phyloP scores from a whole-genome alignment of 2,113 vertebrate species.

The Falcunculus frontatus region DNA sequence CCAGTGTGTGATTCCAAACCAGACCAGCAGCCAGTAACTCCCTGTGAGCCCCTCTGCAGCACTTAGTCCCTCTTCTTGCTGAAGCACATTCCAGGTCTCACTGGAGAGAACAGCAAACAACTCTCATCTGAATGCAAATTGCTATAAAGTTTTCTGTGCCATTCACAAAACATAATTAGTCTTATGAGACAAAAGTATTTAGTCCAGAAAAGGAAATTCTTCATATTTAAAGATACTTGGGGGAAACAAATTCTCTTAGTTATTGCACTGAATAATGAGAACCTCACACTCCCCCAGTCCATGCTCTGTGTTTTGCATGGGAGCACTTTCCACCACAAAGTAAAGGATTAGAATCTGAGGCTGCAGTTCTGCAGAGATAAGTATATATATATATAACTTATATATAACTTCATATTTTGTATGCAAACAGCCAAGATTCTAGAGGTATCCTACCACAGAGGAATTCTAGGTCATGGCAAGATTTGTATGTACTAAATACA shows the following conservation, averaged over 20 bases:
- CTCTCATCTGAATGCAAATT: background rate
- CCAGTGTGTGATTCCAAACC: background rate
- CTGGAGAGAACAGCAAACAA: background rate
- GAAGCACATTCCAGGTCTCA: background rate
- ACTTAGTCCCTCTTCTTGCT: background rate
- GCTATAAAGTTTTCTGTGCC: background rate
- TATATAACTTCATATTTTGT: background rate
- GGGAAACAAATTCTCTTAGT: background rate
- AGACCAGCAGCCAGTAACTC: background rate
- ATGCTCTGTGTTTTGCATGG: background rate
- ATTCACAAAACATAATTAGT: conserved; percentile 7
- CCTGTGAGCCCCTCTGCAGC: background rate
- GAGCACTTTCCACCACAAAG: background rate
- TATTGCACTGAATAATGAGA: background rate
- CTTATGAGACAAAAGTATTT: background rate
- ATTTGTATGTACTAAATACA: background rate
- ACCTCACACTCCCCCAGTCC: background rate
- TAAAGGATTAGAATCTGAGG: background rate
- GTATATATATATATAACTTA: background rate
- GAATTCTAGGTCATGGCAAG: conserved; percentile 1
- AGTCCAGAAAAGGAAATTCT: background rate
- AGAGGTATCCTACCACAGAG: background rate
- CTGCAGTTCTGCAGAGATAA: background rate
- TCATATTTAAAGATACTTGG: background rate
- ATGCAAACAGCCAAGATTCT: background rate